phyloP scores from a whole-genome alignment of 2,888 invertebrate species.

The Dinocampus coccinellae region DNA sequence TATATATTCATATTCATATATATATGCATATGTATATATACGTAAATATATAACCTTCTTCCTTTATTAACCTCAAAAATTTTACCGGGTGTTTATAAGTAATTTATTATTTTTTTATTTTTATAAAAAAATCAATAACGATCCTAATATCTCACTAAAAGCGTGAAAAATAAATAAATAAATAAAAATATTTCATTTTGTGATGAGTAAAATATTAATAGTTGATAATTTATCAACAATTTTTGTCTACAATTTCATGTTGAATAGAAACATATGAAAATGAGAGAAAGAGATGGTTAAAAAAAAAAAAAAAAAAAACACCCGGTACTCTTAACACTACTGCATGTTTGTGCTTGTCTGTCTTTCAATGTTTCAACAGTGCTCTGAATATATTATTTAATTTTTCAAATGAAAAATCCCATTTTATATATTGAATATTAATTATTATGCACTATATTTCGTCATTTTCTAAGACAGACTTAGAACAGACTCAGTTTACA shows the following conservation, averaged over 20 bases:
- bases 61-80: slow-evolving; percentile 61
- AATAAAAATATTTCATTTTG: neutral
- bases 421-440: slow-evolving; percentile 32
- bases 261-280: slow-evolving; percentile 27
- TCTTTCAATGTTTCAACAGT: slow-evolving; percentile 56
- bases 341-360: slow-evolving; percentile 69
- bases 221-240: slow-evolving; percentile 36
- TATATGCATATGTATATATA: neutral
- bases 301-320: slow-evolving; percentile 59
- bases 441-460: slow-evolving; percentile 45
- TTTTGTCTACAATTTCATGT: neutral
- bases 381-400: slow-evolving; percentile 21
- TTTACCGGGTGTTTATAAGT: slow-evolving; percentile 67
- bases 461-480: slow-evolving; percentile 65
- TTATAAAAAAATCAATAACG: slow-evolving; percentile 24
- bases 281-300: no score
- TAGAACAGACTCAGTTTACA: slow-evolving; percentile 69
- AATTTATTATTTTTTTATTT: slow-evolving; percentile 25
- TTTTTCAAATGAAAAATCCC: slow-evolving; percentile 4
- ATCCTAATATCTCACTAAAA: slow-evolving; percentile 26
- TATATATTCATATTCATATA: slow-evolving; percentile 56
- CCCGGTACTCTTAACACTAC: slow-evolving; percentile 67
- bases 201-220: slow-evolving; percentile 4
- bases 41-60: slow-evolving; percentile 35
- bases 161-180: neutral